A percentile compares a stretch with the other conserved stretches of the same genome.
Evolutionary conservation across 2,888 invertebrate species (phyloP).

Genomic region (Phengaris alcon): DNA sequence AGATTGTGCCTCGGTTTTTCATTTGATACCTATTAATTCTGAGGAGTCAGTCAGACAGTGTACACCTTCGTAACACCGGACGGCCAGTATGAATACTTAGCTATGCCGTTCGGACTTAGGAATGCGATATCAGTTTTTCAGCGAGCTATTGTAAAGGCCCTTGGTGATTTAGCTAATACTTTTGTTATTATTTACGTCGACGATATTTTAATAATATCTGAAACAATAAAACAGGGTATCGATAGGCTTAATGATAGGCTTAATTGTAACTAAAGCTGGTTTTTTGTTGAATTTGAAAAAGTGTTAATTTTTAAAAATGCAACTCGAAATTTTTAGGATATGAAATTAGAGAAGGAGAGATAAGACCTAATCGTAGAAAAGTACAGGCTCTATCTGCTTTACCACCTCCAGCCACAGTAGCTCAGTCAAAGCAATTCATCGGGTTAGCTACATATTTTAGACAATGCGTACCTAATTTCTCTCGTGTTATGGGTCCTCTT

Average conservation of each 20-base stretch:
- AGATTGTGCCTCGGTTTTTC: constrained; percentile 34
- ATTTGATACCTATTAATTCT: constrained; percentile 33
- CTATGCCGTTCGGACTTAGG: constrained; percentile 42
- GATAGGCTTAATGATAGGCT: constrained; percentile 42
- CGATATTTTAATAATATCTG: no score
- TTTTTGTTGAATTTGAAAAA: not conserved
- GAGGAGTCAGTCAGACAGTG: no score
- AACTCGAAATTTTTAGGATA: constrained; percentile 37
- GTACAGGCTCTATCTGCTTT: constrained; percentile 34
- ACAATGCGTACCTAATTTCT: constrained; percentile 27
- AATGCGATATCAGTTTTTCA: constrained; percentile 39
- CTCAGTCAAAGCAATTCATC: constrained; percentile 30
- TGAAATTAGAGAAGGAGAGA: constrained; percentile 34
- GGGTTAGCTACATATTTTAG: constrained; percentile 37
- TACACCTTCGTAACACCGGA: no score
- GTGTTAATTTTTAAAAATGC: constrained; percentile 32
- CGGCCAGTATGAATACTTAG: constrained; percentile 40
- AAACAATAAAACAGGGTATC: no score
- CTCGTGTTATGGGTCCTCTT: constrained; percentile 27
- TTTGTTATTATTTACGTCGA: no score
- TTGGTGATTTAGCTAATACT: no score
- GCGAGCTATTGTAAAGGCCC: no score
- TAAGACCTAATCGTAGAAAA: constrained; percentile 40
- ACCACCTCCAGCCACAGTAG: constrained; percentile 26
- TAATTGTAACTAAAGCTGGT: constrained; percentile 35